These are phyloP conservation scores for Anniella stebbinsi DNA, from an alignment of 2,797 vertebrate genomes.

Conservation along the genomic window DNA sequence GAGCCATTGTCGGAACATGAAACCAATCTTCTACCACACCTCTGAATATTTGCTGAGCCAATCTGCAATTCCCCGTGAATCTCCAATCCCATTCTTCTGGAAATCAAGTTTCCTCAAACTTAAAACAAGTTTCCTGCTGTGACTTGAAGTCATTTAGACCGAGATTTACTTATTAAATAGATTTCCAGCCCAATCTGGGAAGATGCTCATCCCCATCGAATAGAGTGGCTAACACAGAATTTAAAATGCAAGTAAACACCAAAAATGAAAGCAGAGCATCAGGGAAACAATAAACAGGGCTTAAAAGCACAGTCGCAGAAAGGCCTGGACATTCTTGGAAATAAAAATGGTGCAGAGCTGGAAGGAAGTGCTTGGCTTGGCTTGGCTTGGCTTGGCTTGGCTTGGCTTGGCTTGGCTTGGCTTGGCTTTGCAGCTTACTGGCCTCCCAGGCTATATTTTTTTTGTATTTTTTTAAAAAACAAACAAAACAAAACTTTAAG, in stretches of 20 bases:
- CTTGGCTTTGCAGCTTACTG: no score
- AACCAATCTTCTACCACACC: neutral
- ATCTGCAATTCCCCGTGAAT: neutral
- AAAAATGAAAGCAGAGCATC: neutral
- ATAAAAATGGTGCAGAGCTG: no score
- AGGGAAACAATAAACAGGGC: neutral
- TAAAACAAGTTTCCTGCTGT: neutral
- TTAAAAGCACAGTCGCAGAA: no score
- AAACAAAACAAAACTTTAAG: no score
- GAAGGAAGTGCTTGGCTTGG: no score
- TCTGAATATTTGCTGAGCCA: neutral
- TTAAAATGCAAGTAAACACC: neutral
- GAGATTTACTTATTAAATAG: neutral
- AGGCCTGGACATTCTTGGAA: no score
- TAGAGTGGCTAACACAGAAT: neutral
- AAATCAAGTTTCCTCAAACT: neutral
- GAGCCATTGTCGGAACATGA: neutral
- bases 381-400: no score
- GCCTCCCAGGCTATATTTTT: no score
- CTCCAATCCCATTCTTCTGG: neutral
- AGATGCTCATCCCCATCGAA: no score
- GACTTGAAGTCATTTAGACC: neutral
- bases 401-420: no score
- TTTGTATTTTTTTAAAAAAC: no score
- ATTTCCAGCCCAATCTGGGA: neutral